These are phyloP conservation scores for Hypsibius dujardini DNA, from an alignment of 1,140 invertebrate genomes.

Conservation along the genomic window DNA sequence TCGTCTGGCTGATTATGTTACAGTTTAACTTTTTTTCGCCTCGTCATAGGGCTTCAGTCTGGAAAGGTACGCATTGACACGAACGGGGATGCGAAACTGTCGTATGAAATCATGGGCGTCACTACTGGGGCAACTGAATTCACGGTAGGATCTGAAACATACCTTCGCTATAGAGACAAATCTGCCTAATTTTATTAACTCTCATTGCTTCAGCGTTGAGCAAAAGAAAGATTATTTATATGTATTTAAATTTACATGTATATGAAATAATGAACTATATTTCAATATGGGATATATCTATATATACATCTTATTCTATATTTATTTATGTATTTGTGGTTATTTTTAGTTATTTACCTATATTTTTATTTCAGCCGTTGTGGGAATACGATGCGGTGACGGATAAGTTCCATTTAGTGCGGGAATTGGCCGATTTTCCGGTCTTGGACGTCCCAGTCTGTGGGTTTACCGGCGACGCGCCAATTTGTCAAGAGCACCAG, in stretches of 20 bases:
- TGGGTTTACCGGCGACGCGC: background rate
- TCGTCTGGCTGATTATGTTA: no score
- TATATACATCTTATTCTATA: no score
- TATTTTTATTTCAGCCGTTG: background rate
- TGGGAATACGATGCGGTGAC: constrained; percentile 1
- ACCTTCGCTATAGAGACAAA: no score
- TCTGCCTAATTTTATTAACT: no score
- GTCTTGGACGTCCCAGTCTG: background rate
- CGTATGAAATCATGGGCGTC: background rate
- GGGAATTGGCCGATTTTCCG: background rate
- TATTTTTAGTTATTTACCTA: background rate
- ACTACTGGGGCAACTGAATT: background rate
- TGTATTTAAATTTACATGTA: no score
- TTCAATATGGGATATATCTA: no score
- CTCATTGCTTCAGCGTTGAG: no score
- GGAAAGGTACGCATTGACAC: background rate
- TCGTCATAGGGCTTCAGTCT: background rate
- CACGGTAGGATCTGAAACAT: background rate
- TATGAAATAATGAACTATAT: no score
- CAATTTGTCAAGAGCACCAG: background rate
- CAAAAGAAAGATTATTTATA: no score
- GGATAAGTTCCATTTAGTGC: background rate
- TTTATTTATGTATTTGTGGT: no score
- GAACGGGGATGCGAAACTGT: background rate
- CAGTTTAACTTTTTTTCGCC: no score